Percentiles rank a stretch among this genome's conserved stretches.
phyloP scores from a whole-genome alignment of 2,797 vertebrate genomes.

The Chanos chanos region DNA sequence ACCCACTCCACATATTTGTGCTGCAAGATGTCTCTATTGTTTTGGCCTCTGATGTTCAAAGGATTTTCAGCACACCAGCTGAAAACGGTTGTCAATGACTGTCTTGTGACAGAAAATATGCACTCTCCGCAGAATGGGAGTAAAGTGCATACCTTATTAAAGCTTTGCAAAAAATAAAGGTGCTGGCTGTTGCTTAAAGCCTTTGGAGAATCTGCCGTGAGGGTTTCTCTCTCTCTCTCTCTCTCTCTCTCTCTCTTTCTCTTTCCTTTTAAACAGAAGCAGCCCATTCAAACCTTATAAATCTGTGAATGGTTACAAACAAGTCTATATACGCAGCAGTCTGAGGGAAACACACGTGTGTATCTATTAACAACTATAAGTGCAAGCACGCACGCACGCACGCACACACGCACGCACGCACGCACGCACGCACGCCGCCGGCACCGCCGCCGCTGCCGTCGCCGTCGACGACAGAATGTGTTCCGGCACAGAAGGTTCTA shows the following conservation, averaged over 20 bases:
- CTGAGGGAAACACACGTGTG: neutral
- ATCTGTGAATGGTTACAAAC: constrained; percentile 8
- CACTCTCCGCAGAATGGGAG: constrained; percentile 23
- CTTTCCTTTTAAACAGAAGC: too few relatives aligned
- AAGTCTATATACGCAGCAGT: neutral
- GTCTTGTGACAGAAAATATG: constrained; percentile 49
- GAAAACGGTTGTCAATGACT: constrained; percentile 54
- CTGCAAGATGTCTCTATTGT: constrained; percentile 35
- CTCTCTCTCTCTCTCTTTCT: too few relatives aligned
- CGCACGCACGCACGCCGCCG: neutral
- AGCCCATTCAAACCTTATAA: neutral
- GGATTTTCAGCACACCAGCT: constrained; percentile 53
- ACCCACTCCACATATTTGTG: constrained; percentile 22
- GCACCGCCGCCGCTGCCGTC: too few relatives aligned
- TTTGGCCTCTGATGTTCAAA: constrained; percentile 49
- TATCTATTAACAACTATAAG: too few relatives aligned
- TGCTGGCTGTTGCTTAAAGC: constrained; percentile 25
- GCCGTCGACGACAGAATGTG: too few relatives aligned
- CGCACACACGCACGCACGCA: neutral
- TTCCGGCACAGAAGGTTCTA: too few relatives aligned
- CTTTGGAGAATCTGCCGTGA: neutral
- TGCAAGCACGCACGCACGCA: neutral
- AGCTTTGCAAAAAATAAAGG: constrained; percentile 9
- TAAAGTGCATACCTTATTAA: constrained; percentile 33
- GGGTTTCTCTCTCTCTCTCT: too few relatives aligned